Conservation (phyloP, 2,888 invertebrate genomes). For the Caradrina kadenii region DNA sequence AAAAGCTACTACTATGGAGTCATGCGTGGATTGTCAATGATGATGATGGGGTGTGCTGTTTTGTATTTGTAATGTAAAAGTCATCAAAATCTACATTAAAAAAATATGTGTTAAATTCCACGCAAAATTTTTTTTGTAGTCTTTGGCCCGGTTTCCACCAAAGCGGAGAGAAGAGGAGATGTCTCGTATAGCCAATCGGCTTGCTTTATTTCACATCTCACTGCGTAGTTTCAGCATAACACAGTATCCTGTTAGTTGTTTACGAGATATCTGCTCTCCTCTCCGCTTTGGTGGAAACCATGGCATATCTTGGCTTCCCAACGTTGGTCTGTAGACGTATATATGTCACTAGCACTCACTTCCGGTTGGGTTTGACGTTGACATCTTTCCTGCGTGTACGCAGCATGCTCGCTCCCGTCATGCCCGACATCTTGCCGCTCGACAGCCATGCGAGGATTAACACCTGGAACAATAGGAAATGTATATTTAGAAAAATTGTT, state of each 20-base stretch:
- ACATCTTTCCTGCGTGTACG: constrained; percentile 96
- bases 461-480: constrained; percentile 70
- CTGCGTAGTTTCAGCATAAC: no score
- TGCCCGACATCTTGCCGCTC: constrained; percentile 88
- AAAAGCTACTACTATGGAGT: constrained; percentile 51
- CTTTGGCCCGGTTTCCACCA: no score
- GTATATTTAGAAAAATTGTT: constrained; percentile 24
- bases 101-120: constrained; percentile 6
- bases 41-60: constrained; percentile 40
- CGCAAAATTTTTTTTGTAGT: neutral
- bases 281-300: no score
- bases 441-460: constrained; percentile 83
- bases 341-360: constrained; percentile 87
- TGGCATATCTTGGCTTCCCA: constrained; percentile 9
- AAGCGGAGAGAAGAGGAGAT: no score
- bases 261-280: no score
- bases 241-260: no score
- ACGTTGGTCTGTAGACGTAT: constrained; percentile 27
- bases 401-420: constrained; percentile 94
- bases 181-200: no score
- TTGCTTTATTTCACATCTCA: no score
- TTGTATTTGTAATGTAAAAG: constrained; percentile 33
- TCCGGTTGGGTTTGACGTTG: constrained; percentile 97
- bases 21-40: constrained; percentile 54
- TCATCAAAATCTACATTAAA: constrained; percentile 8